Percentiles rank a stretch among this genome's conserved stretches.
Conservation (phyloP, 2,797 vertebrate species). For the Tiaroga cobitis region DNA sequence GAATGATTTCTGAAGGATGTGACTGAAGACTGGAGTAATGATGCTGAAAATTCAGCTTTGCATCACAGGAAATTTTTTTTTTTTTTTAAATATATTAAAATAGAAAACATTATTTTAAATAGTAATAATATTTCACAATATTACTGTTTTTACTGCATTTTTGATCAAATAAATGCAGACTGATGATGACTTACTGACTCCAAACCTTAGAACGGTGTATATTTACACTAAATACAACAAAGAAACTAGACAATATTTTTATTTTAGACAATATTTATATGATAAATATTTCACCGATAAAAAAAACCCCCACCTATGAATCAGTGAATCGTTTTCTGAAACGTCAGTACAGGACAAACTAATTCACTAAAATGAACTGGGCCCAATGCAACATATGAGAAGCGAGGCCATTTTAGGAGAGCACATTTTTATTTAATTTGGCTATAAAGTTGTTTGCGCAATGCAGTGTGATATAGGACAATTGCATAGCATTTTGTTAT, state of each 20-base stretch:
- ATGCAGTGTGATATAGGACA: background rate
- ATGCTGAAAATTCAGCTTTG: too few relatives aligned
- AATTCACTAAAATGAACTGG: background rate
- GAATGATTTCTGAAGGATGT: background rate
- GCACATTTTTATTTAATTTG: background rate
- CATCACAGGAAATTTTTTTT: too few relatives aligned
- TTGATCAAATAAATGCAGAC: background rate
- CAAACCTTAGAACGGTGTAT: background rate
- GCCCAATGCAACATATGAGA: background rate
- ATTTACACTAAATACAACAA: background rate
- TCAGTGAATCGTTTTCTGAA: background rate
- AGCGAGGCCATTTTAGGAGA: background rate
- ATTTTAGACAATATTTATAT: too few relatives aligned
- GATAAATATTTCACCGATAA: background rate
- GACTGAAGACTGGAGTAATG: background rate
- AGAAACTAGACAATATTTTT: background rate
- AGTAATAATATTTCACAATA: background rate
- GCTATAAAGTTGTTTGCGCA: background rate
- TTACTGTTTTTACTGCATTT: background rate
- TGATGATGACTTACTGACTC: background rate
- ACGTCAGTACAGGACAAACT: background rate
- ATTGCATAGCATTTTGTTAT: background rate
- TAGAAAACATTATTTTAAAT: background rate
- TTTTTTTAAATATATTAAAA: background rate
- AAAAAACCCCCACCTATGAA: too few relatives aligned